phyloP scores from a whole-genome alignment of 2,113 vertebrate genomes.

The Crotalus horridus region DNA sequence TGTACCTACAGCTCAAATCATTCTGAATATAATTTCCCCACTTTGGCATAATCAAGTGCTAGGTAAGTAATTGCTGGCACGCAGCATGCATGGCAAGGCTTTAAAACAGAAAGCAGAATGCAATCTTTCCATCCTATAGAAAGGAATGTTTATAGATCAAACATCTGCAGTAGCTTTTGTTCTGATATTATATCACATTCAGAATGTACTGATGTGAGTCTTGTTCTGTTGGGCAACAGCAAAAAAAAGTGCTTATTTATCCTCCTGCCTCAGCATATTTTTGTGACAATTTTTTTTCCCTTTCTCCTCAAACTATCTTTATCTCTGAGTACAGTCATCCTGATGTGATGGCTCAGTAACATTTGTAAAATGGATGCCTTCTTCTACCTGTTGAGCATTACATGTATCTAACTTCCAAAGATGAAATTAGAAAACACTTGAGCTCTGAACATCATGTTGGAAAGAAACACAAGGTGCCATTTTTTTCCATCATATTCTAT shows the following conservation, averaged over 20 bases:
- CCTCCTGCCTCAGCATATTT: background rate
- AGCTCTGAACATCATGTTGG: background rate
- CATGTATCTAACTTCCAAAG: conserved; percentile 7
- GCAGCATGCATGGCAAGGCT: background rate
- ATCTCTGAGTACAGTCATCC: conserved; percentile 7
- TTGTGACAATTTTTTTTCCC: background rate
- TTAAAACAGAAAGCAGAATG: background rate
- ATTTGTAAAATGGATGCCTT: background rate
- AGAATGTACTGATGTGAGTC: background rate
- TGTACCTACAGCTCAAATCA: background rate
- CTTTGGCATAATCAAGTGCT: background rate
- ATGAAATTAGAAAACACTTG: conserved; percentile 23
- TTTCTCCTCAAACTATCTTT: background rate
- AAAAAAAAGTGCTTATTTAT: conserved; percentile 1
- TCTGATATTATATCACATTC: background rate
- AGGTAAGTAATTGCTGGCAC: background rate
- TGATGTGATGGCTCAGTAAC: conserved; percentile 9
- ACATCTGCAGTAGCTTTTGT: background rate
- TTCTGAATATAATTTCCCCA: background rate
- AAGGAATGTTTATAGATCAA: background rate
- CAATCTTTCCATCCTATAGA: background rate
- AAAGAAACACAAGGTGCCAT: conserved; percentile 11
- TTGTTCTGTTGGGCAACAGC: background rate
- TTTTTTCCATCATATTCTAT: background rate
- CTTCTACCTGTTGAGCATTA: conserved; percentile 7